Percentiles rank a stretch among this genome's conserved stretches.
Conservation (phyloP, 2,888 invertebrate species). For the Protophormia terraenovae region DNA sequence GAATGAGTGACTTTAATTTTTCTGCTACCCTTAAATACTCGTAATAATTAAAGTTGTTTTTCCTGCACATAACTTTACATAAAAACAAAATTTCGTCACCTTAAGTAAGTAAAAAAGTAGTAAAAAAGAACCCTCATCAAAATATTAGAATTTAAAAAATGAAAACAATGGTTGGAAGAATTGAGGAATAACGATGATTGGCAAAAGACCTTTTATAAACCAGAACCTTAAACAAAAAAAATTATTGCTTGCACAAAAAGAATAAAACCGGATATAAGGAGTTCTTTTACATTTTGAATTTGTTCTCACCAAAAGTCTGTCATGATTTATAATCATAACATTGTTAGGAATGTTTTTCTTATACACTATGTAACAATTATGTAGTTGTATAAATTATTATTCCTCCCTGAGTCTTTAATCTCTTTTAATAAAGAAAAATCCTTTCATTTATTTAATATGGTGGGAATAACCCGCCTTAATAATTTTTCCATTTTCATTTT, state of each 20-base stretch:
- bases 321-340: background rate
- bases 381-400: background rate
- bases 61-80: conserved; percentile 8
- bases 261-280: conserved; percentile 28
- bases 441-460: background rate
- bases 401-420: background rate
- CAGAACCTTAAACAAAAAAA: background rate
- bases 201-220: background rate
- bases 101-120: conserved; percentile 8
- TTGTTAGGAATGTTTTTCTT: background rate
- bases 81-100: conserved; percentile 23
- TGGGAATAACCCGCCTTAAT: background rate
- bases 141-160: background rate
- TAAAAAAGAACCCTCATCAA: background rate
- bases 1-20: background rate
- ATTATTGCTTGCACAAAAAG: background rate
- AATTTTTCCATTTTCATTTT: background rate
- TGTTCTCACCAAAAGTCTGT: background rate
- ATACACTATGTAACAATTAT: background rate
- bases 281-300: background rate
- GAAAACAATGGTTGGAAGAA: background rate
- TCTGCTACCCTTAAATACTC: conserved; percentile 21
- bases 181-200: background rate
- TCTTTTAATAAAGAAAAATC: background rate
- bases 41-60: background rate